A percentile compares a stretch with the other conserved stretches of the same genome.
Conservation (phyloP, 1,140 invertebrate species). For the Procambarus clarkii region DNA sequence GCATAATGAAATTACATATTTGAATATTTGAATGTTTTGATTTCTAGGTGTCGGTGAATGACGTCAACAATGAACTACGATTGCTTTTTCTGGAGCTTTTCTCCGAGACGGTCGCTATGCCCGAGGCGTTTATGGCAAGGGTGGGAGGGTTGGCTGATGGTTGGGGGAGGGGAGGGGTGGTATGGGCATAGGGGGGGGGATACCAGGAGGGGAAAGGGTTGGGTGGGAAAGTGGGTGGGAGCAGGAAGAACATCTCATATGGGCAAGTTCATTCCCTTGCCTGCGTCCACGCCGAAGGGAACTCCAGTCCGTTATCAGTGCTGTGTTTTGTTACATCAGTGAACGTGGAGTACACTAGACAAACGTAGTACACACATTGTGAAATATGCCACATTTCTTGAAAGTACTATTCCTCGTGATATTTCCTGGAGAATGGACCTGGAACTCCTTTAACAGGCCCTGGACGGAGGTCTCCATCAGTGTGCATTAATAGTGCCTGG, state of each 20-base stretch:
- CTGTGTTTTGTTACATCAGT: conserved; percentile 1
- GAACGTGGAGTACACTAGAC: not conserved
- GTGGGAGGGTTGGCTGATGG: not conserved
- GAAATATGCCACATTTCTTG: not conserved
- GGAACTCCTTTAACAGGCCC: not conserved
- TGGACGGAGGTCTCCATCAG: not conserved
- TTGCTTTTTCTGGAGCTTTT: not conserved
- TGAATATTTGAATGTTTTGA: not conserved
- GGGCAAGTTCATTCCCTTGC: conserved; percentile 23
- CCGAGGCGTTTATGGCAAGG: conserved; percentile 11
- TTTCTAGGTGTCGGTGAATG: not conserved
- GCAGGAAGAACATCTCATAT: conserved; percentile 23
- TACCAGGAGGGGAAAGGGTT: not conserved
- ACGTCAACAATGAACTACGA: not conserved
- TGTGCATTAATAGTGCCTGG: not conserved
- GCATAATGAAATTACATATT: too few species aligned
- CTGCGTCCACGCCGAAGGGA: conserved; percentile 7
- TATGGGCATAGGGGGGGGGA: not conserved
- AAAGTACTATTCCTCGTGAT: not conserved
- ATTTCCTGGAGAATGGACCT: not conserved
- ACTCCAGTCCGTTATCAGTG: not conserved
- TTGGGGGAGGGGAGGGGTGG: not conserved
- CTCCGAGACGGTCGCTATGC: not conserved
- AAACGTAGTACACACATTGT: not conserved
- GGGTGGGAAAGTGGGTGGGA: conserved; percentile 28